Base-by-base conservation (phyloP, 92 coral and sea anemone genomes). In the Bergia puertoricense region DNA sequence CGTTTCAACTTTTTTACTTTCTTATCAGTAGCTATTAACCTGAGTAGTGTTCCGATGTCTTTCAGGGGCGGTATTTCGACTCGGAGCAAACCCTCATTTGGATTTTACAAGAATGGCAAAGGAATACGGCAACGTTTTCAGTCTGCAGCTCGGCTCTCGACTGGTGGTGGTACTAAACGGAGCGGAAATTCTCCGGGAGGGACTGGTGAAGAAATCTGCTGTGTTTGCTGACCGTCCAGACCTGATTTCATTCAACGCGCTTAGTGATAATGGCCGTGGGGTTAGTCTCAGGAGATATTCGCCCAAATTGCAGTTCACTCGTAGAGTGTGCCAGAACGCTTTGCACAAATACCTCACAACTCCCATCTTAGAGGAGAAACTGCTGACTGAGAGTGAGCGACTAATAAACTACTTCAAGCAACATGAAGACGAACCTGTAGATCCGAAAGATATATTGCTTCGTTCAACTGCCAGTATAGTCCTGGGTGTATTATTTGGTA, bases 101-200 rank as follows among this genome's bases (percentile, higher is more conserved):
- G 95, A 89, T 56, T 84, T 94, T 76, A 77, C 89, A 77, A 66
- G 80, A 73, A 88, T 94, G 90, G 89, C 95, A 3, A 62, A 89
- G 74, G 57, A 92, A 56, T 94, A 94, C 50, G 97, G 97, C n/a
- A 90, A 92, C 40, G 90, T 94, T 16, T 94, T 91, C 92, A 92
- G 95, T 73, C 68, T 94, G 85, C 91, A 91, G 73, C 91, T 94
- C 20, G 97, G 97, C 56, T 91, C 93, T 81, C 93, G 95, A 30
- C 43, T 91, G 59, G 93, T 89, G 5, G 94, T 94, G 56, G 95
- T 94, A 56, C 90, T 94, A n/a, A 94, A 94, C 81, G 95, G 95
- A 38, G 40, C 86, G 40, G 89, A 92, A 20, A 91, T 93, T 4
- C 86, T 94, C 66, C 92, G 89, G 40, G 97, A 94, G 41, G 92